Percentiles rank a stretch among this genome's conserved stretches.
These are phyloP conservation scores for Spodoptera litura DNA, from an alignment of 1,140 invertebrate species.

Conservation along the genomic window DNA sequence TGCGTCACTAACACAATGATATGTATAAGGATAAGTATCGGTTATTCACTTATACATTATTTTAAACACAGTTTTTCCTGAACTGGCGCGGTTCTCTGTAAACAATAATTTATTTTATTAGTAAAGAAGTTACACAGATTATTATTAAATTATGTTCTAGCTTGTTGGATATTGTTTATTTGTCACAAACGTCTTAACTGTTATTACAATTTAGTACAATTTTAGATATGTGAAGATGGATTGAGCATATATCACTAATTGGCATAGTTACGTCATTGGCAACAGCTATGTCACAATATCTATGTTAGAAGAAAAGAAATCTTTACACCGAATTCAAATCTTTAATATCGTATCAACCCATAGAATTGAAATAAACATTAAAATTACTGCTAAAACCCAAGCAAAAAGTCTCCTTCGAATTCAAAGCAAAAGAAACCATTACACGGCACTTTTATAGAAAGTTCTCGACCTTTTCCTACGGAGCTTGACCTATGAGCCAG, in stretches of 20 bases:
- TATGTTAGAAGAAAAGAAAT: too few relatives aligned
- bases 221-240: too few relatives aligned
- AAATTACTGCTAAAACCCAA: neutral
- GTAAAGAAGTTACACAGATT: neutral
- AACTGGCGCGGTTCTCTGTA: conserved; percentile 11
- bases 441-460: neutral
- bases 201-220: too few relatives aligned
- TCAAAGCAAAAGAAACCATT: neutral
- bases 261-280: too few relatives aligned
- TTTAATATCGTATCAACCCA: too few relatives aligned
- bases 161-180: too few relatives aligned
- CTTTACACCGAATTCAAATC: too few relatives aligned
- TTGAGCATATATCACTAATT: too few relatives aligned
- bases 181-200: too few relatives aligned
- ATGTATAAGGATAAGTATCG: conserved; percentile 18
- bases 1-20: conserved; percentile 25
- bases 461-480: neutral
- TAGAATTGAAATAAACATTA: neutral
- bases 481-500: conserved; percentile 7
- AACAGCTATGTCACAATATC: too few relatives aligned
- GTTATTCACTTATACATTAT: conserved; percentile 33
- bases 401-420: neutral
- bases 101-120: conserved; percentile 21
- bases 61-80: conserved; percentile 28
- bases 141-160: neutral